These are phyloP conservation scores for Baryphthengus martii DNA, from an alignment of 2,113 vertebrate genomes.

Conservation along the genomic window DNA sequence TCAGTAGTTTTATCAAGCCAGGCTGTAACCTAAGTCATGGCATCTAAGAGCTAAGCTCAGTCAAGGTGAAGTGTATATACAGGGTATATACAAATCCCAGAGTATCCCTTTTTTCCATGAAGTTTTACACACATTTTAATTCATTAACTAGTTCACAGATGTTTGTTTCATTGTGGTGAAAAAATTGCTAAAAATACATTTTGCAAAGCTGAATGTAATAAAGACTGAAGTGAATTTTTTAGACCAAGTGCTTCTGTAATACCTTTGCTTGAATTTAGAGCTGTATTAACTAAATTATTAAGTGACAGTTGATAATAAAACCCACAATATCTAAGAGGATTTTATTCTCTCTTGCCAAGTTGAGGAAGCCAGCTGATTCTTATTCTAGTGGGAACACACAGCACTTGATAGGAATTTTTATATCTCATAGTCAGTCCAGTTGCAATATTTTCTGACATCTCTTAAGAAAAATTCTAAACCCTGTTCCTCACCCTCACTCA, in stretches of 20 bases:
- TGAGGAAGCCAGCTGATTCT: neutral
- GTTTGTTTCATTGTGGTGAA: neutral
- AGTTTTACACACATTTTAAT: neutral
- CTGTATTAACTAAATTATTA: neutral
- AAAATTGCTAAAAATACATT: neutral
- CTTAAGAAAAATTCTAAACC: neutral
- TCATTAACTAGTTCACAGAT: neutral
- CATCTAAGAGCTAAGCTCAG: neutral
- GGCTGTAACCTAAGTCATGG: too few species aligned
- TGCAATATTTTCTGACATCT: neutral
- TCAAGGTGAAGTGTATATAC: neutral
- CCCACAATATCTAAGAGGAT: neutral
- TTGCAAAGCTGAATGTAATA: neutral
- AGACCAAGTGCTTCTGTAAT: neutral
- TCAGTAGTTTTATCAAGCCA: neutral
- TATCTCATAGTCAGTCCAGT: neutral
- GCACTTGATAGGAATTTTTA: neutral
- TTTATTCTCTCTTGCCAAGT: neutral
- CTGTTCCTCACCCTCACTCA: neutral
- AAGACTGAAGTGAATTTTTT: neutral
- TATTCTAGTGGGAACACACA: neutral
- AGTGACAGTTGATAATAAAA: neutral
- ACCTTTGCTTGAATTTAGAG: neutral
- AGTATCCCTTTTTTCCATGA: neutral
- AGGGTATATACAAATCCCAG: neutral